A percentile compares a stretch with the other conserved stretches of the same genome.
Evolutionary conservation across 2,113 vertebrate species (phyloP).

Genomic region (Bubo scandiacus): DNA sequence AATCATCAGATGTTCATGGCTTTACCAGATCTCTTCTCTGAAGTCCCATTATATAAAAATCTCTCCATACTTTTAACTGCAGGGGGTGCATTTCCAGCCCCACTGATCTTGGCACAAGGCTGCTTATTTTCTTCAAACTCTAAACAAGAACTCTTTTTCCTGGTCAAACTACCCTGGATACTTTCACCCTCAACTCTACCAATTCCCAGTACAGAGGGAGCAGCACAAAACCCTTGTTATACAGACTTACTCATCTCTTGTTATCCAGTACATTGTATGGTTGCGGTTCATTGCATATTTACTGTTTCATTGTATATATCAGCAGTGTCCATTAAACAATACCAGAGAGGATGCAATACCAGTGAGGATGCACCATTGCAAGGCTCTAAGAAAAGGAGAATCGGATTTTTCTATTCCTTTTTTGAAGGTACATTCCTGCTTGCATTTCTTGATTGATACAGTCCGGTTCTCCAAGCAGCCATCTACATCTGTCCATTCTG

Average conservation of each 20-base stretch:
- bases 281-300: not conserved
- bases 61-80: not conserved
- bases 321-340: not conserved
- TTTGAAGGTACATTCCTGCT: not conserved
- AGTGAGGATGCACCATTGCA: not conserved
- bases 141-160: not conserved
- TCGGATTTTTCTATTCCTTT: not conserved
- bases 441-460: not conserved
- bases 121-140: not conserved
- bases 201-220: not conserved
- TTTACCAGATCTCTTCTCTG: not conserved
- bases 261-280: not conserved
- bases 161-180: not conserved
- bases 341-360: not conserved
- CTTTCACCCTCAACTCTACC: not conserved
- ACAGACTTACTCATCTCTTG: not conserved
- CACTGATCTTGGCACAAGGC: not conserved
- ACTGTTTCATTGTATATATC: not conserved
- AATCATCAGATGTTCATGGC: not conserved
- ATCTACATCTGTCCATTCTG: not conserved
- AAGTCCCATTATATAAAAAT: not conserved
- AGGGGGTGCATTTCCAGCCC: not conserved
- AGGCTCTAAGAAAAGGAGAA: not conserved
- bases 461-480: not conserved
- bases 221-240: not conserved